Conservation (phyloP, 2,888 invertebrate genomes). For the Hemistola chrysoprasaria region DNA sequence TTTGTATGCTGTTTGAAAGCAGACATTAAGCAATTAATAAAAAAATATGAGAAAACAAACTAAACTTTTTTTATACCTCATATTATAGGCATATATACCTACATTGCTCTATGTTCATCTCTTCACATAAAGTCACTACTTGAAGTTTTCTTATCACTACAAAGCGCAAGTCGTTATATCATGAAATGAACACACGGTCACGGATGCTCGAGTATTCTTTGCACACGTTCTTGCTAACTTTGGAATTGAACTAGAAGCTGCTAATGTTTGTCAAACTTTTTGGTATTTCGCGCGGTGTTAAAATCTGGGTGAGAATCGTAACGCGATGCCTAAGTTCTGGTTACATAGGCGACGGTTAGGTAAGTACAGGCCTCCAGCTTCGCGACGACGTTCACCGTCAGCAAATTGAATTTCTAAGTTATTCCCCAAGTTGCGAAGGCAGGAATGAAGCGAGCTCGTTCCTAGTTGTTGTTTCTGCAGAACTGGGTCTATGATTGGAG, state of each 20-base stretch:
- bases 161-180: slow-evolving; percentile 10
- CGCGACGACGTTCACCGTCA: slow-evolving; percentile 52
- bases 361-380: slow-evolving; percentile 34
- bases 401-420: slow-evolving; percentile 77
- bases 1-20: no score
- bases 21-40: no score
- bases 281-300: slow-evolving; percentile 32
- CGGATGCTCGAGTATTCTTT: slow-evolving; percentile 12
- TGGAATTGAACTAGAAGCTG: slow-evolving; percentile 20
- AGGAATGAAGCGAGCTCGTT: slow-evolving; percentile 69
- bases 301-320: slow-evolving; percentile 31
- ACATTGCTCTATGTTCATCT: no score
- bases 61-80: no score
- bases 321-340: slow-evolving; percentile 50
- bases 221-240: slow-evolving; percentile 20
- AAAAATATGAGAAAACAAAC: no score
- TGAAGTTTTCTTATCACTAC: not conserved
- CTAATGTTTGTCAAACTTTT: slow-evolving; percentile 31
- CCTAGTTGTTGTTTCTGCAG: slow-evolving; percentile 60
- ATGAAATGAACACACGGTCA: slow-evolving; percentile 24
- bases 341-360: slow-evolving; percentile 37
- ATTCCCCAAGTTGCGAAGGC: slow-evolving; percentile 64
- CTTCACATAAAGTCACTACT: no score
- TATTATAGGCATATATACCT: no score
- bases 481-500: slow-evolving; percentile 53